These are phyloP conservation scores for Bactericera cockerelli DNA, from an alignment of 1,140 invertebrate species.

Conservation along the genomic window DNA sequence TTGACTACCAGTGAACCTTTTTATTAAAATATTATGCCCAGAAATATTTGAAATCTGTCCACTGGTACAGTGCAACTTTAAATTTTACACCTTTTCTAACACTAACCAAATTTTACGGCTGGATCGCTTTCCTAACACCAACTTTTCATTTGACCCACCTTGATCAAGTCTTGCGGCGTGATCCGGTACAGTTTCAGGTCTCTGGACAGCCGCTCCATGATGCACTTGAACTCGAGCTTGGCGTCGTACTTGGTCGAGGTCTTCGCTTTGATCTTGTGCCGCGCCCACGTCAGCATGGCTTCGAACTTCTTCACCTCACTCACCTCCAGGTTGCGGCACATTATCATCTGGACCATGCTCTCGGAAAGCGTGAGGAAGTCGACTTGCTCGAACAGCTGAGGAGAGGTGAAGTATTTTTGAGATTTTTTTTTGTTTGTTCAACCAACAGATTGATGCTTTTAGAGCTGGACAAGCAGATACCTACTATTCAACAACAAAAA, in stretches of 20 bases:
- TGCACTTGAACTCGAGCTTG: conserved; percentile 77
- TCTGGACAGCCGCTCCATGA: conserved; percentile 74
- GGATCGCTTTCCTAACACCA: background rate
- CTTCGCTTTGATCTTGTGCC: conserved; percentile 61
- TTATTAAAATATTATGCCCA: too few species aligned
- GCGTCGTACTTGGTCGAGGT: conserved; percentile 61
- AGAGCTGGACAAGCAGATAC: too few species aligned
- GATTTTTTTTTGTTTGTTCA: too few species aligned
- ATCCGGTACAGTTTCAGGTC: conserved; percentile 83
- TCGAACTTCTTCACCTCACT: conserved; percentile 86
- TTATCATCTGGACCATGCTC: conserved; percentile 71
- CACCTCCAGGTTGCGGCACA: conserved; percentile 70
- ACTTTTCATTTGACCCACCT: too few species aligned
- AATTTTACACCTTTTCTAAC: too few species aligned
- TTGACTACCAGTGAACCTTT: too few species aligned
- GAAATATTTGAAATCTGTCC: too few species aligned
- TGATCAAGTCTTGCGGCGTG: conserved; percentile 81
- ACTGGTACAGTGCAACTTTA: too few species aligned
- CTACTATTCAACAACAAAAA: too few species aligned
- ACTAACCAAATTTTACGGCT: too few species aligned
- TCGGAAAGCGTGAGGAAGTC: conserved; percentile 80
- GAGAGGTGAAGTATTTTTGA: too few species aligned
- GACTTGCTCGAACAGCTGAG: conserved; percentile 59
- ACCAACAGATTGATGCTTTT: too few species aligned
- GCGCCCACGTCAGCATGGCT: conserved; percentile 80